Evolutionary conservation across 2,113 vertebrate species (phyloP).

Genomic region (Aspidoscelis tigris): DNA sequence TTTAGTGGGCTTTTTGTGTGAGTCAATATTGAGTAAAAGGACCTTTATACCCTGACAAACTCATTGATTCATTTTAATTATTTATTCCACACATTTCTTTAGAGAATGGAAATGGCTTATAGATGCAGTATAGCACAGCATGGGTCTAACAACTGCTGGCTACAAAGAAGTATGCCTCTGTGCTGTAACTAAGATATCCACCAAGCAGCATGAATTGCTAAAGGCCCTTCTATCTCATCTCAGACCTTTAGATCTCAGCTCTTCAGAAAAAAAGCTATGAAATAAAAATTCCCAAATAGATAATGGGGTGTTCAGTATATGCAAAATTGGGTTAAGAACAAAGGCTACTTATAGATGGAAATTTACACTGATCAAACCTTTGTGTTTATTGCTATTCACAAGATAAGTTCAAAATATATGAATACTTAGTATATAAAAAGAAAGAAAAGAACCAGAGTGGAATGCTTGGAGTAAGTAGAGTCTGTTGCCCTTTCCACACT

Average conservation of each 20-base stretch:
- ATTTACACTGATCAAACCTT: background rate
- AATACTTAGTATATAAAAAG: no score
- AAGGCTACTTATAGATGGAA: background rate
- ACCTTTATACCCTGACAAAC: slow-evolving; percentile 16
- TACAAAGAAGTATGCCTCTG: background rate
- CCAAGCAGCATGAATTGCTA: background rate
- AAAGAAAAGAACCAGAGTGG: no score
- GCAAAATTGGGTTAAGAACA: background rate
- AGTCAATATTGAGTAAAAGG: background rate
- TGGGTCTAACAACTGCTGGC: background rate
- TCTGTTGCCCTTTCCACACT: no score
- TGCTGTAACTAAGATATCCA: background rate
- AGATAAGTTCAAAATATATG: no score
- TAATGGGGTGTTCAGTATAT: background rate
- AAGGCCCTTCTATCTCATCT: slow-evolving; percentile 2
- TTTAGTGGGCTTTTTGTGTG: background rate
- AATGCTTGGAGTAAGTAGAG: no score
- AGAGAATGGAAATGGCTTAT: slow-evolving; percentile 3
- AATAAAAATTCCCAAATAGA: background rate
- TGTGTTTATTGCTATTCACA: background rate
- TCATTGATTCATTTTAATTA: slow-evolving; percentile 35
- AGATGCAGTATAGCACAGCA: slow-evolving; percentile 1
- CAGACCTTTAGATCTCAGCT: background rate
- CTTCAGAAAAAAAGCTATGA: background rate
- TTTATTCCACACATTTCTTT: slow-evolving; percentile 19